Evolutionary conservation across 2,113 vertebrate species (phyloP), one percentile per base, ranked within the genome.

Genomic region (Mungos mungo): DNA sequence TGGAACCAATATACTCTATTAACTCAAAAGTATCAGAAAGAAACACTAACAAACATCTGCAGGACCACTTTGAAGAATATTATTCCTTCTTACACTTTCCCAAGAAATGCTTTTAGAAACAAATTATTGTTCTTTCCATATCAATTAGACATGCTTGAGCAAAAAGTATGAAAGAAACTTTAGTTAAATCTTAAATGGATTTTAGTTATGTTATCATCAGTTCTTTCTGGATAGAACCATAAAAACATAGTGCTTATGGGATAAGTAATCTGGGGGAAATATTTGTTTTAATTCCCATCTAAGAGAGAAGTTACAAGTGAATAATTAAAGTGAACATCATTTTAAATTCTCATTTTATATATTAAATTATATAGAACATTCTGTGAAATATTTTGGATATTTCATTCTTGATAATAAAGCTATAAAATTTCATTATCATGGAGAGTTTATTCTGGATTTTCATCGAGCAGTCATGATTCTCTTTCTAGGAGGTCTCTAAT

Each of bases 21-120:
- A 82, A 81, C 60, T 95, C 18, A 95, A 88, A 96, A 91, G 3
- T 54, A 60, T n/a, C 0, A 0, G 25, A 35, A 18, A 14, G 8
- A 90, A 90, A 82, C 83, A 18, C 80, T 66, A 96, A 92, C 9
- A 45, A 91, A 57, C n/a, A 96, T 76, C 16, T 93, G 35, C 4
- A 66, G 12, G 27, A 79, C 16, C 21, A 38, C 54, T 35, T 86
- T 92, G 50, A 92, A 90, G 45, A 87, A 96, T 74, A 93, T 63
- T 47, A 7, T 88, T 80, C n/a, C 27, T 41, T 92, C 27, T 83
- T 13, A 45, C 88, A 88, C 93, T 86, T 27, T 11, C 2, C 38
- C 21, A 50, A 63, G 27, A 95, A 92, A 71, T 74, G 0, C 0
- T 11, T 93, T 65, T 47, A 68, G 29, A 90, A 90, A 92, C 16